Base-by-base conservation (phyloP, 2,797 vertebrate species). In the Lophotriccus pileatus region DNA sequence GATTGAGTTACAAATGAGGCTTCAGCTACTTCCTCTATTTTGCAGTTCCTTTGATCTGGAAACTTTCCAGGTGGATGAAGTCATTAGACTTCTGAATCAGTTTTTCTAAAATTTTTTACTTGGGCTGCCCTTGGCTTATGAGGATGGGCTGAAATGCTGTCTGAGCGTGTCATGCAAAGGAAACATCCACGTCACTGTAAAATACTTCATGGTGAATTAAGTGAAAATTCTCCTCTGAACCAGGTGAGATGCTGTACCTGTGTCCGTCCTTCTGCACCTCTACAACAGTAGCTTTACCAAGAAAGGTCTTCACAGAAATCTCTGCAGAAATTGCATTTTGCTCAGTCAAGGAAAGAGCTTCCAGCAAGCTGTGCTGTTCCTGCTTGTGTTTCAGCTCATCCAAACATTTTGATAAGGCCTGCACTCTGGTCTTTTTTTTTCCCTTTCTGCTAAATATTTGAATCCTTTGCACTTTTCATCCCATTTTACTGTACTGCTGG, bases 1-100 rank as follows among this genome's bases (percentile, higher is more conserved):
- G 21, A 39, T 80, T 94, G 60, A 88, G 55, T 37, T 62, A 59
- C 28, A 83, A 90, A 82, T 60, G 55, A 93, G 50, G 36, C 66
- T 86, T 89, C 66, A 86, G 53, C 62, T 76, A 3, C 25, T 87
- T 89, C 28, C 80, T 87, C 55, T 79, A 0, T 58, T 68, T 90
- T 89, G 49, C 66, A 75, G 44, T 77, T 96, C 30, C 39, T 83
- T 56, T 95, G n/a, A 74, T 94, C 78, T 93, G 78, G 52, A 90
- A 76, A 41, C 28, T 69, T 89, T 87, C 75, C 81, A 92, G 53
- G 37, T 69, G 49, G 19, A 15, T 68, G 50, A 94, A 95, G 72
- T 91, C 12, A 58, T 66, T 52, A 55, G n/a, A 80, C 89, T 89
- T 91, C 49, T 85, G 64, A 91, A 72, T 89, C 53, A 28, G 14